These are phyloP conservation scores for Carcharodon carcharias DNA, from an alignment of 2,797 vertebrate genomes.

Conservation along the genomic window DNA sequence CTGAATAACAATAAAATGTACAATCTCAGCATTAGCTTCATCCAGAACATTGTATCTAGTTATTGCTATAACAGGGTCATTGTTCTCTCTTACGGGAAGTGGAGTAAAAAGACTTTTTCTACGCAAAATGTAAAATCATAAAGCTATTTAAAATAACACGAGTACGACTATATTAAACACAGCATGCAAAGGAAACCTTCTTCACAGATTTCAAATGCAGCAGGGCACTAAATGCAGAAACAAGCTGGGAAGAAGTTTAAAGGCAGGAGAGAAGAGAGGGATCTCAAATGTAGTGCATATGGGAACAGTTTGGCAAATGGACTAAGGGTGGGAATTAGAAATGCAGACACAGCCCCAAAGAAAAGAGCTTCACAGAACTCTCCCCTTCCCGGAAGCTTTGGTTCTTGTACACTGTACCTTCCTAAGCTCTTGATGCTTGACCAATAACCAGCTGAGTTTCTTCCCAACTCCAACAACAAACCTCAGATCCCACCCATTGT, in stretches of 20 bases:
- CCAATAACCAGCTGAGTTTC: too few species aligned
- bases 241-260: too few species aligned
- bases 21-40: not conserved
- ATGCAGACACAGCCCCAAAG: not conserved
- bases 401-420: not conserved
- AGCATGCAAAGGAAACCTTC: too few species aligned
- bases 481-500: not conserved
- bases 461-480: too few species aligned
- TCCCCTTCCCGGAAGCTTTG: not conserved
- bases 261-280: not conserved
- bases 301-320: not conserved
- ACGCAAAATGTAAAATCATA: not conserved
- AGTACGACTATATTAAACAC: too few species aligned
- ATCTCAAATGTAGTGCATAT: not conserved
- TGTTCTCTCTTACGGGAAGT: not conserved
- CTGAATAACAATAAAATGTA: not conserved
- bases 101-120: not conserved
- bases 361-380: not conserved
- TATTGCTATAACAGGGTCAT: not conserved
- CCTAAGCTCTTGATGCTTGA: too few species aligned
- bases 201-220: too few species aligned
- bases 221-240: not conserved
- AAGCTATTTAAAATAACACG: too few species aligned
- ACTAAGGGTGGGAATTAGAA: not conserved
- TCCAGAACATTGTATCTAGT: not conserved